Percentiles rank a stretch among this genome's conserved stretches.
Evolutionary conservation across 2,113 vertebrate genomes (phyloP).

Genomic region (Trinectes maculatus): DNA sequence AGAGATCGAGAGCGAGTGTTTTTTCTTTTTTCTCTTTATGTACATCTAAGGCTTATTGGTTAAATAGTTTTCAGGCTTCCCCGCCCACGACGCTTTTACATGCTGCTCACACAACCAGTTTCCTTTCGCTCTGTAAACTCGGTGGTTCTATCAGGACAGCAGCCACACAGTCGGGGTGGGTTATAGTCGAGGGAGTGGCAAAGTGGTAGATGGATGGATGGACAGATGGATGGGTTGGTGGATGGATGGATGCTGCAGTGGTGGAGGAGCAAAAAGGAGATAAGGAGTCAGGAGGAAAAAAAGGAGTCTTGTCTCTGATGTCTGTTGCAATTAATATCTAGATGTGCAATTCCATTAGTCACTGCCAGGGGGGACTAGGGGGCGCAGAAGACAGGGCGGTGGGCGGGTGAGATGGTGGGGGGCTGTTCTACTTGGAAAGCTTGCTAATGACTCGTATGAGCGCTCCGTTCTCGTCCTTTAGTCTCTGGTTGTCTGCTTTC

Average conservation of each 20-base stretch:
- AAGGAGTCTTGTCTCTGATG: constrained; percentile 76
- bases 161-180: constrained; percentile 84
- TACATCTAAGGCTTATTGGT: constrained; percentile 99
- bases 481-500: constrained; percentile 99
- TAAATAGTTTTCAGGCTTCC: constrained; percentile 93
- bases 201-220: neutral
- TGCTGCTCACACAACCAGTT: constrained; percentile 35
- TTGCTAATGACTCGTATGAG: constrained; percentile 81
- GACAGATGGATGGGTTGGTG: constrained; percentile 14
- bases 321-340: constrained; percentile 85
- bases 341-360: constrained; percentile 90
- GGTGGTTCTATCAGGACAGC: constrained; percentile 87
- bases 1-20: constrained; percentile 81
- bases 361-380: constrained; percentile 79
- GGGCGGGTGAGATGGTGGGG: constrained; percentile 1
- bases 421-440: constrained; percentile 76
- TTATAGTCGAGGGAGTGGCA: constrained; percentile 69
- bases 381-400: constrained; percentile 47
- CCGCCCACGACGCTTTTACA: constrained; percentile 85
- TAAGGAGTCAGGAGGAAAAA: constrained; percentile 15
- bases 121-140: constrained; percentile 90
- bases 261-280: constrained; percentile 24
- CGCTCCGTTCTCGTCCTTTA: constrained; percentile 98
- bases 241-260: constrained; percentile 48
- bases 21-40: constrained; percentile 81